A percentile compares a stretch with the other conserved stretches of the same genome.
These are phyloP conservation scores for Sycophila texana DNA, from an alignment of 2,888 invertebrate species.

Conservation along the genomic window DNA sequence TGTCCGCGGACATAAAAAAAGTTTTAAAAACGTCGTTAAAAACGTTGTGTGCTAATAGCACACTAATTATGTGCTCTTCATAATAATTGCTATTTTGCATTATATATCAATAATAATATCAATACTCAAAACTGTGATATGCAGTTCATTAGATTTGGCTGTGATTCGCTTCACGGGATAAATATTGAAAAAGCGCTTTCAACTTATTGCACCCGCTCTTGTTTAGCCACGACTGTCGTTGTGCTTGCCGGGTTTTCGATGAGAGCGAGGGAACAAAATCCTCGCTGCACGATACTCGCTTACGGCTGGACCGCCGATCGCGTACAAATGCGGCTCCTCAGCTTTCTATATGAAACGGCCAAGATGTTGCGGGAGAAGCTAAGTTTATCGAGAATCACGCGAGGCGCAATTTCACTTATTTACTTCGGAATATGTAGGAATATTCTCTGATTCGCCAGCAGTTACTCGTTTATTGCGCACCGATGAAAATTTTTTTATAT, in stretches of 20 bases:
- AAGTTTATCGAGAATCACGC: conserved; percentile 42
- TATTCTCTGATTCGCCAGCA: no score
- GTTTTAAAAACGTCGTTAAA: no score
- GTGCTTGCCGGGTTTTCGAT: conserved; percentile 24
- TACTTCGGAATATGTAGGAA: no score
- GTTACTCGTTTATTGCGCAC: no score
- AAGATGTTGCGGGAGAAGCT: conserved; percentile 38
- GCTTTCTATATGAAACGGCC: conserved; percentile 37
- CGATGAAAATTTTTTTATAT: no score
- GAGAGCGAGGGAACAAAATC: conserved; percentile 15
- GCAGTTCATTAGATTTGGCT: conserved; percentile 26
- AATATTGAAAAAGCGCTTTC: conserved; percentile 52
- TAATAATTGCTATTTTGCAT: conserved; percentile 33
- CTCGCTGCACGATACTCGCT: neutral
- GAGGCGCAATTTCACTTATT: conserved; percentile 6
- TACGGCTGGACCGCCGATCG: neutral
- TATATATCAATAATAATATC: conserved; percentile 33
- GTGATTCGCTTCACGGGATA: conserved; percentile 10
- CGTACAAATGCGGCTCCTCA: neutral
- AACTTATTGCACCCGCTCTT: conserved; percentile 48
- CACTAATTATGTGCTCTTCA: neutral
- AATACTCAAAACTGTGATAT: conserved; percentile 1
- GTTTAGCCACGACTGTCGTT: conserved; percentile 39
- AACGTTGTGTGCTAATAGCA: no score
- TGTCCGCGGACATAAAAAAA: no score